phyloP scores from a whole-genome alignment of 2,113 vertebrate species.

The Heptranchias perlo region DNA sequence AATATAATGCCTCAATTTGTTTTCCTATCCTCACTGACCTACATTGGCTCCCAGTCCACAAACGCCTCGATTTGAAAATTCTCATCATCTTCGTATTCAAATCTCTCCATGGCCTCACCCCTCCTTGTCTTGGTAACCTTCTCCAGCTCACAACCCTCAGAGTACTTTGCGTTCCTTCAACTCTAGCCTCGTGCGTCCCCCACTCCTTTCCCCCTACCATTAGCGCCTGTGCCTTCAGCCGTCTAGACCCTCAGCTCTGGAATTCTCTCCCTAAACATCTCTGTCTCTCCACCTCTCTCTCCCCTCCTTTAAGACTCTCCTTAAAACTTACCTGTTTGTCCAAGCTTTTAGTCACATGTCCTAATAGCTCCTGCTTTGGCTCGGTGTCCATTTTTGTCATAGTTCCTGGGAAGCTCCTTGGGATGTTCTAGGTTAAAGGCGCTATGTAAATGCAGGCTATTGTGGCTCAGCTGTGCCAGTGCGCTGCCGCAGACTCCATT shows the following conservation, averaged over 20 bases:
- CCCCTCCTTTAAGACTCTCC: neutral
- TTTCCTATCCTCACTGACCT: neutral
- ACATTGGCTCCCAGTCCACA: neutral
- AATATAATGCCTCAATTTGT: conserved; percentile 9
- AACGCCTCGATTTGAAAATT: neutral
- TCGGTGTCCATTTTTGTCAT: neutral
- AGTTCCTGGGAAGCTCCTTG: neutral
- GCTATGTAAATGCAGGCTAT: neutral
- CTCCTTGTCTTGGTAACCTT: neutral
- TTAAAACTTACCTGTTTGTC: neutral
- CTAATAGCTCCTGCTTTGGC: neutral
- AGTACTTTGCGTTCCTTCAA: neutral
- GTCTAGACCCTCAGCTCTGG: neutral
- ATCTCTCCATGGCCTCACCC: neutral
- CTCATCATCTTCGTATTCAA: too few species aligned
- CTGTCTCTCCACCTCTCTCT: neutral
- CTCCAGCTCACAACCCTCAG: neutral
- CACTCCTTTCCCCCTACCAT: neutral
- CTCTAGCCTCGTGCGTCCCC: neutral
- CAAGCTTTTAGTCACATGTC: neutral
- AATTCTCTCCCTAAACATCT: neutral
- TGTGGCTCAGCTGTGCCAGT: neutral
- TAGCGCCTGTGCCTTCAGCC: neutral
- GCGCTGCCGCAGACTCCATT: neutral
- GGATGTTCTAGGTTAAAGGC: neutral